Percentiles rank a stretch among this genome's conserved stretches.
phyloP scores from a whole-genome alignment of 2,888 invertebrate genomes.

The Aspidapion aeneum region DNA sequence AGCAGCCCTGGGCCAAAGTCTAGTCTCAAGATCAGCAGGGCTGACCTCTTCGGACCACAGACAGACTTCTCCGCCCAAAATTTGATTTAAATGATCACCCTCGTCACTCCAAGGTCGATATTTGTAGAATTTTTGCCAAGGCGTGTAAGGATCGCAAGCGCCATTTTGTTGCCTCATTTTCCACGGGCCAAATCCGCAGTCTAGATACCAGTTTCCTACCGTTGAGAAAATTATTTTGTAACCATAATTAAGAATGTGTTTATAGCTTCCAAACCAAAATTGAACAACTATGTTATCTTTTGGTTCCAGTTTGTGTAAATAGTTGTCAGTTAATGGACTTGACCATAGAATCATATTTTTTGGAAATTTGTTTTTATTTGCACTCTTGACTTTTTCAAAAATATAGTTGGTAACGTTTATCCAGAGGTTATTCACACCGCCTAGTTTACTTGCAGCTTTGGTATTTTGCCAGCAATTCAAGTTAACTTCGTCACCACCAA shows the following conservation, averaged over 20 bases:
- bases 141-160: constrained; percentile 78
- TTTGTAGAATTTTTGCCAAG: constrained; percentile 80
- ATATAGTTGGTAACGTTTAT: constrained; percentile 64
- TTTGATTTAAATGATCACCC: constrained; percentile 37
- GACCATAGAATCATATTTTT: constrained; percentile 70
- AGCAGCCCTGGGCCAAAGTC: constrained; percentile 77
- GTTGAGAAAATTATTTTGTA: constrained; percentile 74
- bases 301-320: constrained; percentile 23
- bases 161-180: constrained; percentile 67
- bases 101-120: constrained; percentile 67
- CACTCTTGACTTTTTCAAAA: constrained; percentile 55
- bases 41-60: constrained; percentile 80
- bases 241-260: constrained; percentile 65
- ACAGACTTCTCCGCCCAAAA: constrained; percentile 74
- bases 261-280: constrained; percentile 72
- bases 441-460: constrained; percentile 42
- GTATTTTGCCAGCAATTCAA: constrained; percentile 65
- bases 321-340: constrained; percentile 61
- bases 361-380: constrained; percentile 51
- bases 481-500: constrained; percentile 78
- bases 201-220: constrained; percentile 82
- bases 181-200: constrained; percentile 84
- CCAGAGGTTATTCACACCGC: constrained; percentile 68
- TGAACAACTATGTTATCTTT: constrained; percentile 61
- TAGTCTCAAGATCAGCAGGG: constrained; percentile 66